Conservation (phyloP, 1,140 invertebrate genomes). For the Scaptomyza graminum region DNA sequence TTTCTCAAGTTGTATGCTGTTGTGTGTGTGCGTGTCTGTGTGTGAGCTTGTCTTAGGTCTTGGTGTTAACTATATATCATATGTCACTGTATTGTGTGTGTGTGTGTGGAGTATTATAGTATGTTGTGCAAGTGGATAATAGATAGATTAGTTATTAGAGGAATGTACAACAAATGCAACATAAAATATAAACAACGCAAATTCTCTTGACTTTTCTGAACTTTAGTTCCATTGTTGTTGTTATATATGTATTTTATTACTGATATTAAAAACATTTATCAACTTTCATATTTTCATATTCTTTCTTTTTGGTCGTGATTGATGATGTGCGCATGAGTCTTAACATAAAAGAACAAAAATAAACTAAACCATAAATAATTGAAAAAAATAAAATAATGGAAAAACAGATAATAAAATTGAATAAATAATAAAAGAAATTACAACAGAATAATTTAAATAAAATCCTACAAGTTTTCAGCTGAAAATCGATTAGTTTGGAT, state of each 20-base stretch:
- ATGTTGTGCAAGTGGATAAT: slow-evolving; percentile 18
- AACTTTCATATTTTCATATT: slow-evolving; percentile 20
- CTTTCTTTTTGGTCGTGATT: slow-evolving; percentile 46
- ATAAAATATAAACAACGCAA: slow-evolving; percentile 80
- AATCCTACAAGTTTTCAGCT: slow-evolving; percentile 68
- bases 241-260: slow-evolving; percentile 7
- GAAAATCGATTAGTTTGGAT: slow-evolving; percentile 83
- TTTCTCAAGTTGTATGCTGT: slow-evolving; percentile 8
- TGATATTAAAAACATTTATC: slow-evolving; percentile 30
- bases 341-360: slow-evolving; percentile 29
- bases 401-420: slow-evolving; percentile 39
- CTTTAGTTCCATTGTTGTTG: slow-evolving; percentile 76
- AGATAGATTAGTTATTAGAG: slow-evolving; percentile 53
- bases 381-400: slow-evolving; percentile 29
- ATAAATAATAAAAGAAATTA: slow-evolving; percentile 33
- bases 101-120: slow-evolving; percentile 12
- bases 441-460: slow-evolving; percentile 34
- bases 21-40: slow-evolving; percentile 5
- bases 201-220: slow-evolving; percentile 46
- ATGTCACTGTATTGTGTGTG: slow-evolving; percentile 1
- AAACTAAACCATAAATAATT: slow-evolving; percentile 18
- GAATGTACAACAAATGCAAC: slow-evolving; percentile 80
- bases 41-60: slow-evolving; percentile 11
- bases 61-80: slow-evolving; percentile 25
- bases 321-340: slow-evolving; percentile 80